Conservation (phyloP, 2,888 invertebrate genomes). For the Himalopsyche tibetana region DNA sequence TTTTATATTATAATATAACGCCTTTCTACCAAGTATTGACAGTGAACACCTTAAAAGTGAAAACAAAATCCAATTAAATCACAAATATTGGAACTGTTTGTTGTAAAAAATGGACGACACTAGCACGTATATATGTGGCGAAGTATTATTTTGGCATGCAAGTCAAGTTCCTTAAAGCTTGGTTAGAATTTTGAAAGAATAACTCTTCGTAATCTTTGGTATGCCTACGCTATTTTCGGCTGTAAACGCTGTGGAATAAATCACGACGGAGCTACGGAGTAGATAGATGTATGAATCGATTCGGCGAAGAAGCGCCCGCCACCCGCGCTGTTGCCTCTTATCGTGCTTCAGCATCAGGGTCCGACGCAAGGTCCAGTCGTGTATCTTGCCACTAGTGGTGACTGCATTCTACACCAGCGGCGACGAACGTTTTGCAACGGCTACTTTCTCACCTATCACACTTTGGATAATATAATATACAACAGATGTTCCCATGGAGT, state of each 20-base stretch:
- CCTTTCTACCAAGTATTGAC: no score
- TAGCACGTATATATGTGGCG: no score
- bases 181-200: background rate
- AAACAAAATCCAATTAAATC: no score
- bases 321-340: constrained; percentile 54
- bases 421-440: background rate
- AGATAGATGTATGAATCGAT: constrained; percentile 45
- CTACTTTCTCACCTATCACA: no score
- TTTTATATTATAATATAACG: no score
- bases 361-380: constrained; percentile 36
- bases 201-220: background rate
- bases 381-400: constrained; percentile 37
- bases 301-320: constrained; percentile 49
- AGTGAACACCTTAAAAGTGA: no score
- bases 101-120: no score
- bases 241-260: constrained; percentile 20
- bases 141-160: no score
- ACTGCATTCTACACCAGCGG: constrained; percentile 54
- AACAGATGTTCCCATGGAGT: no score
- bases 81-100: no score
- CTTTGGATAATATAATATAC: no score
- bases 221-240: constrained; percentile 17
- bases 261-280: constrained; percentile 2
- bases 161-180: background rate
- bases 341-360: constrained; percentile 23